Conservation (phyloP, 2,797 vertebrate species). For the Lithobates sylvaticus region DNA sequence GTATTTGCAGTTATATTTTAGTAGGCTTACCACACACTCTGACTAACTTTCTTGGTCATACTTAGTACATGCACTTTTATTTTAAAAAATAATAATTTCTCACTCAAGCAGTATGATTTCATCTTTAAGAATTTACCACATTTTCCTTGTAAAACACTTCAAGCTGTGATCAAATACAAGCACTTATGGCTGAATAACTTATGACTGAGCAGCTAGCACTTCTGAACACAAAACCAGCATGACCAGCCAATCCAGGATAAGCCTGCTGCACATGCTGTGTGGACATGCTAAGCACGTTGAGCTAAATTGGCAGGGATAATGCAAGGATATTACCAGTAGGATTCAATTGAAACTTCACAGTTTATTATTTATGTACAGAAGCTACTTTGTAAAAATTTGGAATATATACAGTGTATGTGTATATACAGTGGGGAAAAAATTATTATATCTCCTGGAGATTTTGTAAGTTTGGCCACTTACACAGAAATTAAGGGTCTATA, state of each 20-base stretch:
- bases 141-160: background rate
- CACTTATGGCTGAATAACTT: conserved; percentile 5
- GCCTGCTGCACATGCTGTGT: conserved; percentile 30
- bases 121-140: background rate
- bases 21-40: no score
- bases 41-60: no score
- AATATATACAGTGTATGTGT: no score
- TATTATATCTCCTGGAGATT: no score
- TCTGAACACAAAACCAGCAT: conserved; percentile 18
- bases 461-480: no score
- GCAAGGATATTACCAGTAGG: background rate
- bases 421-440: no score
- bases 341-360: background rate
- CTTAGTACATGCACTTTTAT: background rate
- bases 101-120: background rate
- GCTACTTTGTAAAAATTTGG: background rate
- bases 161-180: conserved; percentile 1
- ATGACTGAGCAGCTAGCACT: background rate
- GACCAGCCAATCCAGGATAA: conserved; percentile 46
- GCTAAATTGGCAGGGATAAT: conserved; percentile 33
- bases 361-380: background rate
- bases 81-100: background rate
- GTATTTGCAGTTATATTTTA: no score
- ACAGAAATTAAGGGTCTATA: no score
- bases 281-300: conserved; percentile 33